Conservation (phyloP, 2,797 vertebrate genomes). For the Euphonia xanthogaster region DNA sequence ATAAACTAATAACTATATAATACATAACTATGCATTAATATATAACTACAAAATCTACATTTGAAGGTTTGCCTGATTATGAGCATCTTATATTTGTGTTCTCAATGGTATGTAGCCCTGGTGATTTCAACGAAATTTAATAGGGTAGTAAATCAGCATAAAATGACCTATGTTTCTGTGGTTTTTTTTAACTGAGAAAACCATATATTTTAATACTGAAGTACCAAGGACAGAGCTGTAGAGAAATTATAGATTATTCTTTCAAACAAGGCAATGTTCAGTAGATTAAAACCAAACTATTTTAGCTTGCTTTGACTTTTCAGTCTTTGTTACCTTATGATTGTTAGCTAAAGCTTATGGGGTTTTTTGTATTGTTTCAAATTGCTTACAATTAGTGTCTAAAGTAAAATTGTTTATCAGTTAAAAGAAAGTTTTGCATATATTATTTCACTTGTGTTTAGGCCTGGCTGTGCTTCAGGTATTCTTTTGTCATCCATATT, state of each 20-base stretch:
- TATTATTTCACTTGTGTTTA: neutral
- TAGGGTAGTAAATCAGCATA: neutral
- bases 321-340: neutral
- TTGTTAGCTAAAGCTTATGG: neutral
- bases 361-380: neutral
- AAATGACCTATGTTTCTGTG: neutral
- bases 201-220: neutral
- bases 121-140: neutral
- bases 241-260: neutral
- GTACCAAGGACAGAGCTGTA: neutral
- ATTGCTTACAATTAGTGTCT: neutral
- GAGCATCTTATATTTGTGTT: neutral
- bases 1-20: neutral
- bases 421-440: neutral
- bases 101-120: neutral
- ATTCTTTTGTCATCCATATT: neutral
- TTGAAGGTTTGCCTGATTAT: neutral
- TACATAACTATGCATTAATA: neutral
- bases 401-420: slow-evolving; percentile 9
- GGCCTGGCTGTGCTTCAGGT: neutral
- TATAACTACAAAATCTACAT: neutral
- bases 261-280: neutral
- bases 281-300: neutral
- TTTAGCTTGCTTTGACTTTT: neutral
- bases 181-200: neutral